Evolutionary conservation across 2,113 vertebrate species (phyloP).

Genomic region (Conger conger): DNA sequence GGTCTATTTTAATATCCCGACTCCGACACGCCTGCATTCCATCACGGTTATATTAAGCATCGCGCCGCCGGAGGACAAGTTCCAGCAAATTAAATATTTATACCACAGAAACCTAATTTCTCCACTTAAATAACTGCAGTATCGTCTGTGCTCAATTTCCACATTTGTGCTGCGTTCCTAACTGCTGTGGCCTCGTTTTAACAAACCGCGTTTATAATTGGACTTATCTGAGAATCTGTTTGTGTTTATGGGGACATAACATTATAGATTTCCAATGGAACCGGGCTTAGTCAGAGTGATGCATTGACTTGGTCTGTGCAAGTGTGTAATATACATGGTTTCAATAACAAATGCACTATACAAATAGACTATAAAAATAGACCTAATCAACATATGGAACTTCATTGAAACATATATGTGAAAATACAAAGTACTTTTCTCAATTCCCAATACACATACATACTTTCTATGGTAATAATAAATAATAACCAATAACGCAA

Average conservation of each 20-base stretch:
- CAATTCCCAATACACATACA: neutral
- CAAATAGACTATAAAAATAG: neutral
- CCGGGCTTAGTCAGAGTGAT: neutral
- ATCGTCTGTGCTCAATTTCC: neutral
- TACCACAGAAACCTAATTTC: neutral
- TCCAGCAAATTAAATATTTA: neutral
- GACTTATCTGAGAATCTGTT: neutral
- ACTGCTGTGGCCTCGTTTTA: neutral
- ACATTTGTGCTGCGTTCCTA: neutral
- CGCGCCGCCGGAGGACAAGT: neutral
- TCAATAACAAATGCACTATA: neutral
- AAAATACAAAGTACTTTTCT: neutral
- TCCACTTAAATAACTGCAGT: neutral
- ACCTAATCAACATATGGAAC: neutral
- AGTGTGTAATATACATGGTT: neutral
- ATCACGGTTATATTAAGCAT: neutral
- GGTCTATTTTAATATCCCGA: conserved; percentile 17
- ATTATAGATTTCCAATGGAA: neutral
- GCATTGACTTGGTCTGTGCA: neutral
- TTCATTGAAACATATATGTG: neutral
- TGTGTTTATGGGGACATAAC: neutral
- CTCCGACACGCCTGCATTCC: neutral
- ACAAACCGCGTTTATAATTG: neutral
- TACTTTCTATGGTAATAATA: neutral
- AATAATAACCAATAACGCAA: neutral